Conservation (phyloP, 1,140 invertebrate genomes). For the Pseudoatta argentina region DNA sequence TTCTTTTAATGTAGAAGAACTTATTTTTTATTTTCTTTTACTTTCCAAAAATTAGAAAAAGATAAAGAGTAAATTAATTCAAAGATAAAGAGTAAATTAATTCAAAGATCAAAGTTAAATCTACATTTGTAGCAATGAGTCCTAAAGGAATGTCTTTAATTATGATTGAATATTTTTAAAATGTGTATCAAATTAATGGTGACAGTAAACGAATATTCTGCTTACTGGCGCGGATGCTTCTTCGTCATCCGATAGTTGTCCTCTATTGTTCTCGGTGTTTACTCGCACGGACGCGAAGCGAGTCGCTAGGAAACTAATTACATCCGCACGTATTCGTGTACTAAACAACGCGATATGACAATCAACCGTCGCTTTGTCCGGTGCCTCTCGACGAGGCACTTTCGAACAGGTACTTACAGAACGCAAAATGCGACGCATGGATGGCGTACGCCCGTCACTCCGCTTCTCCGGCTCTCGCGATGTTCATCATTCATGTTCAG, state of each 20-base stretch:
- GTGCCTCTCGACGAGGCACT: background rate
- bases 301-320: slow-evolving; percentile 2
- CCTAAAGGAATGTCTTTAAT: background rate
- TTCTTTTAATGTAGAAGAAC: no score
- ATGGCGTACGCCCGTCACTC: background rate
- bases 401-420: background rate
- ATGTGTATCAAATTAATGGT: background rate
- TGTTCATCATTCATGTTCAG: background rate
- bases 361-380: background rate
- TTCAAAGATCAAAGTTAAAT: no score
- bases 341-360: slow-evolving; percentile 18
- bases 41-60: no score
- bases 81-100: no score
- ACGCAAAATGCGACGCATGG: background rate
- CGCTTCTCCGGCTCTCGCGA: background rate
- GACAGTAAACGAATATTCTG: background rate
- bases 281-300: background rate
- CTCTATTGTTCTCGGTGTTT: background rate
- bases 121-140: no score
- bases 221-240: background rate
- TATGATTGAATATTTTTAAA: background rate
- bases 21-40: no score
- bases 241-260: slow-evolving; percentile 1
- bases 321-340: background rate
- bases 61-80: no score